Evolutionary conservation across 2,113 vertebrate genomes (phyloP).

Genomic region (Anser cygnoides): DNA sequence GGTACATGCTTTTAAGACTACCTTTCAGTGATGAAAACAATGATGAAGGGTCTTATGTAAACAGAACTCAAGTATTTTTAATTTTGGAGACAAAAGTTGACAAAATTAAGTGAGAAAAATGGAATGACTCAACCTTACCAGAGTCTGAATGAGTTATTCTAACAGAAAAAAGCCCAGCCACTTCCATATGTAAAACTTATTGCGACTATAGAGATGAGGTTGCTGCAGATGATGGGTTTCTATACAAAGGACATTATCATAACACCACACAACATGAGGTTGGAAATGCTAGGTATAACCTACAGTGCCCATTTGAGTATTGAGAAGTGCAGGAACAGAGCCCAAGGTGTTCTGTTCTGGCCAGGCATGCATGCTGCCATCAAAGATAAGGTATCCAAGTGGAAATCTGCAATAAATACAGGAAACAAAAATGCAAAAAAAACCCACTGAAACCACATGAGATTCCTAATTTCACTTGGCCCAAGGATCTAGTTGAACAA

Average conservation of each 20-base stretch:
- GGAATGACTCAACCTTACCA: conserved; percentile 62
- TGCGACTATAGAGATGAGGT: conserved; percentile 67
- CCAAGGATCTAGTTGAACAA: conserved; percentile 68
- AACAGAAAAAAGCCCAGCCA: conserved; percentile 61
- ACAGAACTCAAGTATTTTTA: conserved; percentile 53
- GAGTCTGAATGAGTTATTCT: conserved; percentile 63
- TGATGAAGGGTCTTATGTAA: conserved; percentile 47
- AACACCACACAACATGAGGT: conserved; percentile 74
- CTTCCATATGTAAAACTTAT: conserved; percentile 67
- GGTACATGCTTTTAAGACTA: conserved; percentile 48
- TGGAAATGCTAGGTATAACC: conserved; percentile 75
- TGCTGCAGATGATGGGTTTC: conserved; percentile 71
- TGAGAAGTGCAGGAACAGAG: conserved; percentile 75
- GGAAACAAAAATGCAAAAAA: conserved; percentile 76
- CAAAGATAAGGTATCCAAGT: conserved; percentile 75
- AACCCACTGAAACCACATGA: conserved; percentile 72
- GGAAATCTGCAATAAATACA: conserved; percentile 75
- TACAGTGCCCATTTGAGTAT: conserved; percentile 75
- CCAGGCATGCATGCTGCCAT: conserved; percentile 75
- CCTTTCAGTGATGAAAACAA: conserved; percentile 33
- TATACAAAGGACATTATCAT: conserved; percentile 73
- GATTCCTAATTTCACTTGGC: conserved; percentile 70
- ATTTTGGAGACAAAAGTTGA: conserved; percentile 54
- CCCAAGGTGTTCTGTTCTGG: conserved; percentile 75
- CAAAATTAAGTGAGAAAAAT: conserved; percentile 64